Evolutionary conservation across 2,113 vertebrate species (phyloP).

Genomic region (Leptobrachium ailaonicum): DNA sequence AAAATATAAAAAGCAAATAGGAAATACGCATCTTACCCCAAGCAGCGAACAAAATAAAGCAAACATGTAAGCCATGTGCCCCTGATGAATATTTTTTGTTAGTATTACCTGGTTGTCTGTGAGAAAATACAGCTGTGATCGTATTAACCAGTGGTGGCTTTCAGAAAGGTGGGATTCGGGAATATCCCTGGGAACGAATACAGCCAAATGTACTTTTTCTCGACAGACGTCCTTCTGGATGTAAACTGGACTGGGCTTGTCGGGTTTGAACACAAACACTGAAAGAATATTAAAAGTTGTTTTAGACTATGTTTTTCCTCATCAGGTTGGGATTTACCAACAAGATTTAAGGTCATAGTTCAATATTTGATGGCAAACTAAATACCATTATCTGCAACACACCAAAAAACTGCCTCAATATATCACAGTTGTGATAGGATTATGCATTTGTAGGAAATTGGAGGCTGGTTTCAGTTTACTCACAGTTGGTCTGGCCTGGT

Average conservation of each 20-base stretch:
- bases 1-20: neutral
- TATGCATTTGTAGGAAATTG: too few relatives aligned
- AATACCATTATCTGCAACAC: too few relatives aligned
- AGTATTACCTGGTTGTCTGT: conserved; percentile 76
- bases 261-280: conserved; percentile 95
- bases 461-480: conserved; percentile 59
- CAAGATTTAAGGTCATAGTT: too few relatives aligned
- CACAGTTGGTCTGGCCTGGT: conserved; percentile 76
- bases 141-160: conserved; percentile 83
- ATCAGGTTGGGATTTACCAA: too few relatives aligned
- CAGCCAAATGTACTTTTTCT: conserved; percentile 75
- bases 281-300: conserved; percentile 53
- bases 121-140: conserved; percentile 86
- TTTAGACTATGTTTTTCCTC: neutral
- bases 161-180: conserved; percentile 74
- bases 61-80: too few relatives aligned
- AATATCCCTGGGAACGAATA: conserved; percentile 83
- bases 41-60: too few relatives aligned
- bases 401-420: too few relatives aligned
- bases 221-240: conserved; percentile 81
- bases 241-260: conserved; percentile 80
- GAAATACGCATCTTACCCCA: too few relatives aligned
- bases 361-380: too few relatives aligned
- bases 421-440: too few relatives aligned
- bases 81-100: too few relatives aligned